Percentiles rank a stretch among this genome's conserved stretches.
Conservation (phyloP, 2,113 vertebrate genomes). For the Bubo blakistoni region DNA sequence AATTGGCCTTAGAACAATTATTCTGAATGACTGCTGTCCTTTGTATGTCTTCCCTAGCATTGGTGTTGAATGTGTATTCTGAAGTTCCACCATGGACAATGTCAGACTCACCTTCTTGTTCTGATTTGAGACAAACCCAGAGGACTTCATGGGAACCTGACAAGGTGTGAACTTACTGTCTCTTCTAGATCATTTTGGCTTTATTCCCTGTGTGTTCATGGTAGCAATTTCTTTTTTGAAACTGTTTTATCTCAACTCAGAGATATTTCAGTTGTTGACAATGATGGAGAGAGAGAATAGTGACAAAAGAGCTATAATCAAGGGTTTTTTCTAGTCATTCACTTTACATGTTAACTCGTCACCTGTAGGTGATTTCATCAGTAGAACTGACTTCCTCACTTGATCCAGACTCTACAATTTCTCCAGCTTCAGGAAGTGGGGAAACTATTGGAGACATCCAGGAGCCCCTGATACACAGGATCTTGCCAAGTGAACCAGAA, state of each 20-base stretch:
- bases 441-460: not conserved
- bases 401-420: not conserved
- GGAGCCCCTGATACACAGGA: not conserved
- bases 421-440: slow-evolving; percentile 19
- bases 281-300: not conserved
- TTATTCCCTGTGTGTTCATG: not conserved
- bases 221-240: not conserved
- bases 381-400: not conserved
- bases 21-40: not conserved
- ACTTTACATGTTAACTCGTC: not conserved
- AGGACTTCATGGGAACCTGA: slow-evolving; percentile 24
- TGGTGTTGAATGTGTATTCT: not conserved
- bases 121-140: not conserved
- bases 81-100: not conserved
- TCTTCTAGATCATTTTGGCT: not conserved
- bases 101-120: not conserved
- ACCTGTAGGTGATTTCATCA: slow-evolving; percentile 35
- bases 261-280: not conserved
- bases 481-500: not conserved
- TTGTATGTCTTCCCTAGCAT: not conserved
- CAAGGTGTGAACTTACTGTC: not conserved
- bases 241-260: not conserved
- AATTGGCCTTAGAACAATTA: not conserved
- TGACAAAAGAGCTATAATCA: not conserved
- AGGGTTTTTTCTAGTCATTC: not conserved